Conservation (phyloP, 1,140 invertebrate genomes). For the Portunus trituberculatus region DNA sequence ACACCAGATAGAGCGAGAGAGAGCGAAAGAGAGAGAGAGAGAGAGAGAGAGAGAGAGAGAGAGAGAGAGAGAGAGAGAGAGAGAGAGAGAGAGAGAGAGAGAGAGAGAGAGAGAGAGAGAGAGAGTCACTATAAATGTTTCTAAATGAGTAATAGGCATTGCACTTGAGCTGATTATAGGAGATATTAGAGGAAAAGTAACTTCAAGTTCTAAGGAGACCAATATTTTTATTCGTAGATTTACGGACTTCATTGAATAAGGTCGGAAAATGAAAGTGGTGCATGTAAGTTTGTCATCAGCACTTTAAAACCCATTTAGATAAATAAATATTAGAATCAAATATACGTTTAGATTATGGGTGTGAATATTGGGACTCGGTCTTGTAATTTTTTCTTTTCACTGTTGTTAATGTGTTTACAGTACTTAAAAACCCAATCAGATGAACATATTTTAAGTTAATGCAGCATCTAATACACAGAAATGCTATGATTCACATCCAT, state of each 20-base stretch:
- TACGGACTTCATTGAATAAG: too few relatives aligned
- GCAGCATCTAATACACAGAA: too few relatives aligned
- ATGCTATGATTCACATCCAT: too few relatives aligned
- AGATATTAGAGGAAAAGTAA: background rate
- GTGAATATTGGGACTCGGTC: too few relatives aligned
- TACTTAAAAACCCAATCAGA: background rate
- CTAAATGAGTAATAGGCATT: background rate
- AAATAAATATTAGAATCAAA: too few relatives aligned
- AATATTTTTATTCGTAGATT: too few relatives aligned
- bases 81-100: background rate
- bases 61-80: background rate
- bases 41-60: background rate
- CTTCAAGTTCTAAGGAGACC: background rate
- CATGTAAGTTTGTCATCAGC: too few relatives aligned
- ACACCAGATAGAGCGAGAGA: background rate
- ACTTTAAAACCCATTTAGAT: too few relatives aligned
- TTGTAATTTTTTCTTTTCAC: too few relatives aligned
- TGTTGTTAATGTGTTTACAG: background rate
- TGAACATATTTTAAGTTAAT: too few relatives aligned
- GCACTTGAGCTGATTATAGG: background rate
- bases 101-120: background rate
- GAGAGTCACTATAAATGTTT: background rate
- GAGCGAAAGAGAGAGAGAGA: background rate
- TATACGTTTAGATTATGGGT: too few relatives aligned
- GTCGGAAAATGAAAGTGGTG: too few relatives aligned